Evolutionary conservation across 2,113 vertebrate genomes (phyloP).

Genomic region (Microtus richardsoni): DNA sequence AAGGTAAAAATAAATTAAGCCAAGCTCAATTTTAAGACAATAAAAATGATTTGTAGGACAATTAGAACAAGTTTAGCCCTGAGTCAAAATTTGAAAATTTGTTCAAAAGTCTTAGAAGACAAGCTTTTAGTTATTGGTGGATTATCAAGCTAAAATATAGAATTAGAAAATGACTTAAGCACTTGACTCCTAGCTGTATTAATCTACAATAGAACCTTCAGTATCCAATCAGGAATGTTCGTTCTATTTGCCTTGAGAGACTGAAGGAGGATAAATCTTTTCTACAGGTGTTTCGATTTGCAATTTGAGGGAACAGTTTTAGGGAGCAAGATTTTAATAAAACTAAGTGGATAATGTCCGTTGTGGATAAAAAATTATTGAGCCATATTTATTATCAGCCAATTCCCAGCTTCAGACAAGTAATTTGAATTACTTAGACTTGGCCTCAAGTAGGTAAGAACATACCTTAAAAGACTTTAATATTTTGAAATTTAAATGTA

Average conservation of each 20-base stretch:
- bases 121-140: conserved; percentile 23
- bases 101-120: conserved; percentile 31
- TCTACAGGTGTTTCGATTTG: conserved; percentile 27
- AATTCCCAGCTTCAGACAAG: conserved; percentile 40
- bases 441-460: not conserved
- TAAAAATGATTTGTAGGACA: conserved; percentile 48
- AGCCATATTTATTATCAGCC: not conserved
- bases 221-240: not conserved
- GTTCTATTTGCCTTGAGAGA: not conserved
- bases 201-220: not conserved
- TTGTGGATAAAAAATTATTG: not conserved
- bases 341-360: conserved; percentile 26
- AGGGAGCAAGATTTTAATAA: conserved; percentile 58
- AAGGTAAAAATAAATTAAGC: conserved; percentile 59
- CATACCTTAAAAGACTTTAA: not conserved
- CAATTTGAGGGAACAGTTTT: not conserved
- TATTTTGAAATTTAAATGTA: conserved; percentile 33
- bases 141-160: conserved; percentile 45
- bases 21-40: conserved; percentile 49
- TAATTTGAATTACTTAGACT: conserved; percentile 22
- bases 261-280: conserved; percentile 17
- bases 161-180: conserved; percentile 14
- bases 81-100: conserved; percentile 10
- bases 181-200: conserved; percentile 35
- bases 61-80: conserved; percentile 46